These are phyloP conservation scores for Uria aalge DNA, from an alignment of 2,113 vertebrate genomes.

Conservation along the genomic window DNA sequence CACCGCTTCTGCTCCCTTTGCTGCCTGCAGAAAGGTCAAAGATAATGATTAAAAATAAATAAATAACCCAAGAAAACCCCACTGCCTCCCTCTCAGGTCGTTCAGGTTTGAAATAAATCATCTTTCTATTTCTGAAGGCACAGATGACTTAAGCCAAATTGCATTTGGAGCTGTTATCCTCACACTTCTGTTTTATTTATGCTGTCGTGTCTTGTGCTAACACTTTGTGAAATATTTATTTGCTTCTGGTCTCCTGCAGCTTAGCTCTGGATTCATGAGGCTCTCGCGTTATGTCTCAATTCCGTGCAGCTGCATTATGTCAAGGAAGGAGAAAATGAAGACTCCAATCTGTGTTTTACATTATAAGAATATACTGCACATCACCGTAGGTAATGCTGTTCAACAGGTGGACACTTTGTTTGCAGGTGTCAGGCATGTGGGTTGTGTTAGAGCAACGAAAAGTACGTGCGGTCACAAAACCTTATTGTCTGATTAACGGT, in stretches of 20 bases:
- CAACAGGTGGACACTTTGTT: background rate
- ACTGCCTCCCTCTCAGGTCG: background rate
- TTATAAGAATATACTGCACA: background rate
- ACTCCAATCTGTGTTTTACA: constrained; percentile 9
- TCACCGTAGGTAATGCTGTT: background rate
- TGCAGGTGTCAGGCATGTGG: background rate
- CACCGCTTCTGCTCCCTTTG: background rate
- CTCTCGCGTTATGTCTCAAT: background rate
- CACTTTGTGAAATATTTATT: constrained; percentile 72
- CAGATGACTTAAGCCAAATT: constrained; percentile 68
- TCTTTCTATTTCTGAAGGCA: constrained; percentile 56
- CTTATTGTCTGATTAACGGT: background rate
- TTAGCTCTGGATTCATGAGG: constrained; percentile 52
- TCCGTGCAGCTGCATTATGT: constrained; percentile 43
- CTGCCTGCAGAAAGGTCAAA: constrained; percentile 23
- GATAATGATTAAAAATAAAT: constrained; percentile 25
- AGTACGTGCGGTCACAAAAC: background rate
- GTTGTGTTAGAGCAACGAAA: background rate
- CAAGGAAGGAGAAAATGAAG: constrained; percentile 25
- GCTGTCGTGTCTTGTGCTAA: constrained; percentile 52
- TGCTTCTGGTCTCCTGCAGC: constrained; percentile 45
- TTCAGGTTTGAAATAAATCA: constrained; percentile 60
- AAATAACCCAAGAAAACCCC: background rate
- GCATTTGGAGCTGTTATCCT: constrained; percentile 51
- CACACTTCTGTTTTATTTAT: constrained; percentile 60